Conservation (phyloP, 1,140 invertebrate species). For the Drosophila ambigua region DNA sequence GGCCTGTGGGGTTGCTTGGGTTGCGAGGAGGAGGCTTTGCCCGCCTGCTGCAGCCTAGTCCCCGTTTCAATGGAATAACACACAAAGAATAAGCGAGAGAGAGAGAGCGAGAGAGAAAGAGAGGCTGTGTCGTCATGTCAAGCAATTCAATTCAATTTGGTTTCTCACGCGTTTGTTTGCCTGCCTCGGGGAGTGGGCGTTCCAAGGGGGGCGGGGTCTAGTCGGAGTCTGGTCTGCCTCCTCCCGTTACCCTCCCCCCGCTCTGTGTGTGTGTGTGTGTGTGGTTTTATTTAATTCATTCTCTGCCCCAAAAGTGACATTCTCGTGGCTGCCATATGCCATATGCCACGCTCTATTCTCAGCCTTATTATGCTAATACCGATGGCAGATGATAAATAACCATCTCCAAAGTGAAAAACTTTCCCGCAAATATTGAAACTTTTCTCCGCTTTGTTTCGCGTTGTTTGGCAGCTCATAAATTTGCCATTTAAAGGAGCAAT, state of each 20-base stretch:
- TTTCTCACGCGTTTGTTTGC: slow-evolving; percentile 79
- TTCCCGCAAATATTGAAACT: slow-evolving; percentile 40
- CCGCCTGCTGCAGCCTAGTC: slow-evolving; percentile 54
- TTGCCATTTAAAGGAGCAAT: slow-evolving; percentile 40
- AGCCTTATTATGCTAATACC: slow-evolving; percentile 51
- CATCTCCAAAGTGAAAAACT: slow-evolving; percentile 48
- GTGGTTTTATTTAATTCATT: slow-evolving; percentile 74
- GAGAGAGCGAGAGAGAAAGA: slow-evolving; percentile 13
- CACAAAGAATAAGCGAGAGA: slow-evolving; percentile 15
- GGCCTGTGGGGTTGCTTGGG: slow-evolving; percentile 1
- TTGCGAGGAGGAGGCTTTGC: slow-evolving; percentile 19
- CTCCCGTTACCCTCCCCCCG: background rate
- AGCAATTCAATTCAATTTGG: slow-evolving; percentile 83
- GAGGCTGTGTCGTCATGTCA: slow-evolving; percentile 63
- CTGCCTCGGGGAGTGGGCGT: slow-evolving; percentile 31
- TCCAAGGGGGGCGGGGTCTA: background rate
- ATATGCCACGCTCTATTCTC: slow-evolving; percentile 49
- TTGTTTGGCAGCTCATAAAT: slow-evolving; percentile 33
- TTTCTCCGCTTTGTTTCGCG: slow-evolving; percentile 11
- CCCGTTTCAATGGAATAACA: slow-evolving; percentile 57
- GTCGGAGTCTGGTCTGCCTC: background rate
- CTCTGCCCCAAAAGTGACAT: slow-evolving; percentile 31
- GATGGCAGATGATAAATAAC: slow-evolving; percentile 66
- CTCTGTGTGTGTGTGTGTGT: slow-evolving; percentile 34
- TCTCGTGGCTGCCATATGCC: slow-evolving; percentile 30